phyloP scores from a whole-genome alignment of 2,797 vertebrate genomes.

The Muraenolepis orangiensis region DNA sequence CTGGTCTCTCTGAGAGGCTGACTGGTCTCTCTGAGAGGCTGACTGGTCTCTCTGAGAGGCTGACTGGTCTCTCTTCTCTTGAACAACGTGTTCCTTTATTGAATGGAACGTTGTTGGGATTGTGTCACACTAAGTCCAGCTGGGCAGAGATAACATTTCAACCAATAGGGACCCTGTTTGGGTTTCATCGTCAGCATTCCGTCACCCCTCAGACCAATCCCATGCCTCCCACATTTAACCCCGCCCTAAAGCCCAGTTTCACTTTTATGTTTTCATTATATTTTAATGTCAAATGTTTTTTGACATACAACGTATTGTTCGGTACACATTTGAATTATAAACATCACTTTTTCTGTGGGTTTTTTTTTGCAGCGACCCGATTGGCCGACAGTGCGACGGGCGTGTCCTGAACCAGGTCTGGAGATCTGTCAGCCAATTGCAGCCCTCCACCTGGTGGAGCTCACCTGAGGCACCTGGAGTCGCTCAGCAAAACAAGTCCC shows the following conservation, averaged over 20 bases:
- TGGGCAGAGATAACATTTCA: no score
- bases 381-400: slow-evolving; percentile 17
- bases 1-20: no score
- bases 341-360: not conserved
- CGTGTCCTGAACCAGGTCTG: not conserved
- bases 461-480: no score
- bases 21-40: no score
- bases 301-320: not conserved
- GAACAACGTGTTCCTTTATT: not conserved
- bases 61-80: no score
- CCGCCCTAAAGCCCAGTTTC: not conserved
- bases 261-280: not conserved
- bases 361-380: slow-evolving; percentile 27
- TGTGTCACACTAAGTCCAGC: no score
- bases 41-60: no score
- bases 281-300: not conserved
- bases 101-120: no score
- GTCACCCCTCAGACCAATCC: not conserved
- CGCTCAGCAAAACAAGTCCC: no score
- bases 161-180: no score
- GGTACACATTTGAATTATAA: not conserved
- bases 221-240: not conserved
- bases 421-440: slow-evolving; percentile 24
- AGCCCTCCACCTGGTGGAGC: not conserved
- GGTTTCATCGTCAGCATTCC: no score